Evolutionary conservation across 2,113 vertebrate genomes (phyloP).

Genomic region (Lophura nycthemera): DNA sequence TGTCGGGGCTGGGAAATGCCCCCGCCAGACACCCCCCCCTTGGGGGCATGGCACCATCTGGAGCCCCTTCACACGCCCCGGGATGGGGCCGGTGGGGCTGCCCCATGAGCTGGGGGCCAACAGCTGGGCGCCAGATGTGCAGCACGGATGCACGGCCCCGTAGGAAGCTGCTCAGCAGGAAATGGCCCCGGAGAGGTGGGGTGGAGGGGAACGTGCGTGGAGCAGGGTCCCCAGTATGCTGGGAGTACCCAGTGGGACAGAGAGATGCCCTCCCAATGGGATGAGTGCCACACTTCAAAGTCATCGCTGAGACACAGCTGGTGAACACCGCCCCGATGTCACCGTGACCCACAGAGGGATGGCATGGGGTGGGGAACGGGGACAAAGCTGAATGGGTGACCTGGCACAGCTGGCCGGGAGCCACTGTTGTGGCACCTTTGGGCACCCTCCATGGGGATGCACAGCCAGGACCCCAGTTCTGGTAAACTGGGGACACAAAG

Average conservation of each 20-base stretch:
- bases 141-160: background rate
- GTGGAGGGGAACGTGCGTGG: accelerated
- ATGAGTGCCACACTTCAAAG: background rate
- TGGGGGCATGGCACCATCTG: conserved; percentile 49
- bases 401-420: background rate
- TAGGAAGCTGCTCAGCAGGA: conserved; percentile 1
- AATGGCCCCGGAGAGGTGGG: background rate
- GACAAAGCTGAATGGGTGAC: background rate
- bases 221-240: background rate
- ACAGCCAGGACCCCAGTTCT: background rate
- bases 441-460: background rate
- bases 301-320: background rate
- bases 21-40: conserved; percentile 4
- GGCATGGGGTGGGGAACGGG: background rate
- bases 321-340: background rate
- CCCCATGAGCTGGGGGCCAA: background rate
- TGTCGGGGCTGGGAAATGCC: conserved; percentile 63
- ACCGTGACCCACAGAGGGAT: background rate
- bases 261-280: background rate
- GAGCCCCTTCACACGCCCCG: background rate
- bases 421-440: background rate
- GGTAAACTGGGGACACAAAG: accelerated
- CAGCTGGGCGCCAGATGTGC: conserved; percentile 66
- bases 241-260: background rate
- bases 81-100: background rate